Evolutionary conservation across 2,113 vertebrate species (phyloP).

Genomic region (Cygnus buccinator): DNA sequence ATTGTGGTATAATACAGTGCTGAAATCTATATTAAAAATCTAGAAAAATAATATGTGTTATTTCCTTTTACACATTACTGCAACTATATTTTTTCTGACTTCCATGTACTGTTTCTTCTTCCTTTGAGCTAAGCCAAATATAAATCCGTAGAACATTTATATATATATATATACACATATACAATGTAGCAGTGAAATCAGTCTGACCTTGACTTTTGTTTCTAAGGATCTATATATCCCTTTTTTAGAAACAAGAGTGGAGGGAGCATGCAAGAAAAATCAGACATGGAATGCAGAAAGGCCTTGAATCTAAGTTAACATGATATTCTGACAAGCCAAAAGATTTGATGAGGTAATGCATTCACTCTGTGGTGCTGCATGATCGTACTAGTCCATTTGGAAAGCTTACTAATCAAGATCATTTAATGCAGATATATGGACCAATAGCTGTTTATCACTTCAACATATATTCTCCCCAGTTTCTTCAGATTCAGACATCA

Average conservation of each 20-base stretch:
- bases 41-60: neutral
- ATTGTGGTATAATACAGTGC: neutral
- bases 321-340: conserved; percentile 27
- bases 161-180: neutral
- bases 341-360: conserved; percentile 42
- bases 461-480: conserved; percentile 73
- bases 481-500: conserved; percentile 62
- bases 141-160: neutral
- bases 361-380: conserved; percentile 36
- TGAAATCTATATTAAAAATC: neutral
- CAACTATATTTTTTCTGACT: neutral
- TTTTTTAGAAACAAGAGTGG: fast-evolving
- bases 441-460: conserved; percentile 77
- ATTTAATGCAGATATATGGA: conserved; percentile 80
- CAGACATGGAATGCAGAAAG: neutral
- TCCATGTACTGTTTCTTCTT: neutral
- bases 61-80: neutral
- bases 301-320: conserved; percentile 43
- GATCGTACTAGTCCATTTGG: conserved; percentile 49
- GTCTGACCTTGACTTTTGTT: neutral
- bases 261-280: neutral
- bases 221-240: neutral
- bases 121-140: neutral
- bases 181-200: neutral
- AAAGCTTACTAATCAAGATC: conserved; percentile 71